phyloP scores from a whole-genome alignment of 1,140 invertebrate genomes.

The Trigoniulus corallinus region DNA sequence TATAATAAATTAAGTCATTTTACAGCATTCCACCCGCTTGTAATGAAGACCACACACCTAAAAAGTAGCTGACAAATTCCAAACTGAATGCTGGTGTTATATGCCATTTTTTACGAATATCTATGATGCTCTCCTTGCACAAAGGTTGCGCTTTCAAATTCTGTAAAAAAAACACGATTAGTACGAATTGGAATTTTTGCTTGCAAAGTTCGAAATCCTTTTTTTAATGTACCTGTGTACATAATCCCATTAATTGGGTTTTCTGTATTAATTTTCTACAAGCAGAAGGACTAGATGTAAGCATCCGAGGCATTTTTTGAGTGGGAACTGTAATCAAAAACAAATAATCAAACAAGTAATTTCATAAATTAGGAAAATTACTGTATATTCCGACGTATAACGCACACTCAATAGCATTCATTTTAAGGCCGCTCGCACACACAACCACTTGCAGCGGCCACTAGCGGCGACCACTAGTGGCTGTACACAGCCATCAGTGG shows the following conservation, averaged over 20 bases:
- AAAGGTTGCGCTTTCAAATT: conserved; percentile 61
- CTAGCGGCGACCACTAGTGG: no score
- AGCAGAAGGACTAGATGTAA: conserved; percentile 79
- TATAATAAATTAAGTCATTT: conserved; percentile 4
- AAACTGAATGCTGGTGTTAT: conserved; percentile 77
- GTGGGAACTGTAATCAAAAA: conserved; percentile 49
- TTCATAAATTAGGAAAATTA: no score
- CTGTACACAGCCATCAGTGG: no score
- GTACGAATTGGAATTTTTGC: background rate
- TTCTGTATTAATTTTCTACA: conserved; percentile 66
- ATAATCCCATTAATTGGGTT: conserved; percentile 78
- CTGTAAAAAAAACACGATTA: background rate
- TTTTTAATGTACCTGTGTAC: conserved; percentile 23
- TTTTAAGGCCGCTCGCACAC: no score
- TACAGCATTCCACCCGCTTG: background rate
- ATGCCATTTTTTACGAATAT: conserved; percentile 83
- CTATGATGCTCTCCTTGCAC: conserved; percentile 55
- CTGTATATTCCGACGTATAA: no score
- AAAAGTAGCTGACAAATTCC: conserved; percentile 86
- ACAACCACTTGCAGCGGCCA: no score
- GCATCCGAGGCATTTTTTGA: conserved; percentile 76
- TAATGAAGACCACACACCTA: conserved; percentile 22
- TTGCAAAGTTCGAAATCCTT: conserved; percentile 4
- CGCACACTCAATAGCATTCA: no score
- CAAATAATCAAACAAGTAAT: background rate